Base-by-base conservation (phyloP, 35 echinoderm and acorn worm genomes). In the Ophiothrix spiculata region DNA sequence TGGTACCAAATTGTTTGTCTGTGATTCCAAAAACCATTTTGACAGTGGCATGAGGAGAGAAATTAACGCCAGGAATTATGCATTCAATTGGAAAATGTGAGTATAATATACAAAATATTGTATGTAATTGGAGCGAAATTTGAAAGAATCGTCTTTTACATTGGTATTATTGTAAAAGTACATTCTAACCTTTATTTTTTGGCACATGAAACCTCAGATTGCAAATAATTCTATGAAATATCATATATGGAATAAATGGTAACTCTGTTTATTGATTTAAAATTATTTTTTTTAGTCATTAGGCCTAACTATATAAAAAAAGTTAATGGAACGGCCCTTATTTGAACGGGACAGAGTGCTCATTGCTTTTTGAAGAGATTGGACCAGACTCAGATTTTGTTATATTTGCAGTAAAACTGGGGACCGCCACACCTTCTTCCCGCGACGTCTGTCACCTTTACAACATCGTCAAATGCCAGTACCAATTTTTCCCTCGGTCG, bases 31-130 rank as follows among this genome's bases (percentile, higher is more conserved):
- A 31, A 83, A 80, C 15, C 73, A 76, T 31, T 75, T 17, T 19
- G 35, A 45, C 36, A 84, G 88, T 63, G 88, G 81, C 8, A 32
- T 90, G 11, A 81, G 76, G 34, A 75, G 69, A 45, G 25, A 75
- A 74, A 14, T 86, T 1, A 23, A 86, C 31, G 36, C 34, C 21
- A 32, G 38, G 29, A 31, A 33, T 32, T 86, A 40, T 21, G 40
- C 84, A n/a, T 37, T 76, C 37, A 64, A 41, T 13, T 77, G 69
- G 35, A 45, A 36, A n/a, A n/a, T n/a, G 84, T 86, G 77, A 31
- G 64, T 60, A 39, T 37, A 14, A 11, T 32, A 39, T 4, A n/a
- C 2, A 69, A 69, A 25, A 69, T 25, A 69, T 54, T 54, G 8
- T 21, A 54, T 11, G 8, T 11, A 8, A 54, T 11, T 54, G 45